phyloP scores from a whole-genome alignment of 2,797 vertebrate genomes.

The Eospalax fontanierii region DNA sequence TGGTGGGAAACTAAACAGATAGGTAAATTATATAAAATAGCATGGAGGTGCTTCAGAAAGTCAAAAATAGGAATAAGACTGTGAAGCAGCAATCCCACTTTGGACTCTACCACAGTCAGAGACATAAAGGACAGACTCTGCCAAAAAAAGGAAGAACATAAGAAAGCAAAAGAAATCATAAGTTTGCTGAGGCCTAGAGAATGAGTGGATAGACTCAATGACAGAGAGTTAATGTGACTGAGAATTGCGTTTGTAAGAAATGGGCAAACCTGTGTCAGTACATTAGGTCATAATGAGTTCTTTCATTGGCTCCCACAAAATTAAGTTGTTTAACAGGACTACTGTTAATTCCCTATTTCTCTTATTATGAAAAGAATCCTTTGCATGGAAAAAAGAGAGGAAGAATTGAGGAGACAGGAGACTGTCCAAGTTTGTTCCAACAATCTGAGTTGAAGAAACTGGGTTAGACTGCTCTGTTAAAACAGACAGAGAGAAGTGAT shows the following conservation, averaged over 20 bases:
- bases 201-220: background rate
- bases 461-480: background rate
- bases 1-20: background rate
- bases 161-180: no score
- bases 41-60: background rate
- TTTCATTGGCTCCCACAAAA: background rate
- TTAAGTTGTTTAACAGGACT: background rate
- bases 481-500: no score
- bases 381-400: background rate
- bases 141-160: no score
- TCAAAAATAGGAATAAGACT: background rate
- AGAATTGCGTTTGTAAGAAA: background rate
- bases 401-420: background rate
- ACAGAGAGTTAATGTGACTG: background rate
- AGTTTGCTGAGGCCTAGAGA: no score
- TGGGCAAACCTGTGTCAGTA: background rate
- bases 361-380: background rate
- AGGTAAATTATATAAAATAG: background rate
- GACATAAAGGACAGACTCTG: no score
- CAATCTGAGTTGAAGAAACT: background rate
- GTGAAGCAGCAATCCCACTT: background rate
- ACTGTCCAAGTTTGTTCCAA: background rate
- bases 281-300: background rate
- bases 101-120: background rate
- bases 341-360: background rate